Conservation (phyloP, 2,888 invertebrate genomes). For the Crioceris asparagi region DNA sequence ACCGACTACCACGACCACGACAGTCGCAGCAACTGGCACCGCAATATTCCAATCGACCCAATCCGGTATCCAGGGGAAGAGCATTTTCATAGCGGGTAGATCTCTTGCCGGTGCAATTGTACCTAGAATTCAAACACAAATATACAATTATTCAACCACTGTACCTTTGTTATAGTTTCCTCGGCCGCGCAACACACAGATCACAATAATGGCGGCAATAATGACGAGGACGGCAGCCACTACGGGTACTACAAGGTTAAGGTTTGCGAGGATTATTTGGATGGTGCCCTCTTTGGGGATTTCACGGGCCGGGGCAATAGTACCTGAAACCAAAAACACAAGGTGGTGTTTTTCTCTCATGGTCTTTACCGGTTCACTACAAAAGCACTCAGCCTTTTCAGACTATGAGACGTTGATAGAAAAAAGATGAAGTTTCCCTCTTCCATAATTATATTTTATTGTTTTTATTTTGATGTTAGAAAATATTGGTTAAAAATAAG, state of each 20-base stretch:
- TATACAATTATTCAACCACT: slow-evolving; percentile 10
- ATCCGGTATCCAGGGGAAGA: slow-evolving; percentile 68
- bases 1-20: slow-evolving; percentile 83
- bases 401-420: too few relatives aligned
- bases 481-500: too few relatives aligned
- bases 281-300: slow-evolving; percentile 75
- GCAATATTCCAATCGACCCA: slow-evolving; percentile 86
- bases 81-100: slow-evolving; percentile 41
- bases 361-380: too few relatives aligned
- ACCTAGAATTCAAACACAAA: slow-evolving; percentile 44
- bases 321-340: slow-evolving; percentile 66
- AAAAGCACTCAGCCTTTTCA: too few relatives aligned
- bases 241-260: slow-evolving; percentile 89
- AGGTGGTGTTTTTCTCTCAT: slow-evolving; percentile 21
- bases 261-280: slow-evolving; percentile 79
- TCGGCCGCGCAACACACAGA: slow-evolving; percentile 81
- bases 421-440: too few relatives aligned
- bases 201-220: slow-evolving; percentile 85
- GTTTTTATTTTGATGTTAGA: too few relatives aligned
- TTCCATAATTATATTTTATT: too few relatives aligned
- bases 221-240: slow-evolving; percentile 86
- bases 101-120: slow-evolving; percentile 34
- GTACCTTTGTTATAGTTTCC: slow-evolving; percentile 77
- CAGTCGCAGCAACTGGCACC: slow-evolving; percentile 80
- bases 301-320: slow-evolving; percentile 84